Evolutionary conservation across 2,797 vertebrate genomes (phyloP), one percentile per base, ranked within the genome.

Genomic region (Simalia tracyae): DNA sequence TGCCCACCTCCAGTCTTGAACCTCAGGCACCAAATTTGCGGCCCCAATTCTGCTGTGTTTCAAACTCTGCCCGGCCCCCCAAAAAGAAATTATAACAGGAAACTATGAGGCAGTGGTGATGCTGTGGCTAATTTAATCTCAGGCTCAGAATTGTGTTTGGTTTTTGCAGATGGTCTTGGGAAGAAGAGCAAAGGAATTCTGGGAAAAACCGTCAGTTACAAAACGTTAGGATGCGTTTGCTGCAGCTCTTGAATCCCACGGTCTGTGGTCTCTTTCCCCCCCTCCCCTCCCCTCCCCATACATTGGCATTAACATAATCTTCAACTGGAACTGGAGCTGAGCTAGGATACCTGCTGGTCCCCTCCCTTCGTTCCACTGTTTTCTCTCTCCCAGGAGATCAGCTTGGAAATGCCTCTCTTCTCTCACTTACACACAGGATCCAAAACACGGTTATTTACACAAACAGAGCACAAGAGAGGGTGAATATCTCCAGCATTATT

Each of bases 361-460:
- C 72, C 89, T 89, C 93, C 17, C 0, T 26, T 63, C 46, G 1
- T 57, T 66, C n/a, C 54, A 24, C 3, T 14, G 54, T 24, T 7
- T 42, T n/a, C 31, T 57, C 66, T n/a, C 26, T 14, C 22, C 36
- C 86, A 11, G 61, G 57, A 81, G 85, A 46, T 24, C 46, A 28
- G 56, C 19, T 31, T 86, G 90, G 91, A 93, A 85, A 81, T 36
- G 4, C 60, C 93, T 89, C 87, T 86, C 36, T 91, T 59, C 36
- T 93, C 94, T 93, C 93, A 89, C 93, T 92, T 90, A 94, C 92
- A 94, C 95, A 94, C 94, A 94, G 93, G 95, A 92, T 96, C 93
- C 92, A 91, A 94, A 86, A 97, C 93, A 92, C 90, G 94, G 93
- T 84, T 96, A 98, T 97, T 97, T 97, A 97, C 97, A 97, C 95